phyloP scores from a whole-genome alignment of 2,113 vertebrate genomes.

The Halcyon senegalensis region DNA sequence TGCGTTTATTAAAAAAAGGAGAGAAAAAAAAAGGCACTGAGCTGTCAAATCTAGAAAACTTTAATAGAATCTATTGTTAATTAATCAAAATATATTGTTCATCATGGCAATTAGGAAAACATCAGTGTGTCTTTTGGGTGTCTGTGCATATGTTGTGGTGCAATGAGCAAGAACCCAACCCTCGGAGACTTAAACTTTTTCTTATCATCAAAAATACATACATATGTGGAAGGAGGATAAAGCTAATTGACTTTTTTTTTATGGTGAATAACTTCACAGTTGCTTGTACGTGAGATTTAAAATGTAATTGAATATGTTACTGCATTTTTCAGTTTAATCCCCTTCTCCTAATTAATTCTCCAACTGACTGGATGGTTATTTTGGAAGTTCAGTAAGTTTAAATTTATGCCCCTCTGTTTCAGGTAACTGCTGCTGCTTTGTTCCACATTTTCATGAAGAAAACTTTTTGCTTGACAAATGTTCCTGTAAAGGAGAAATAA shows the following conservation, averaged over 20 bases:
- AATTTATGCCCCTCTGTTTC: neutral
- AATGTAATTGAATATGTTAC: neutral
- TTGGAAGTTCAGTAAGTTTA: neutral
- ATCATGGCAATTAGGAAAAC: neutral
- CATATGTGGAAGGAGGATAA: neutral
- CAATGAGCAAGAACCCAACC: neutral
- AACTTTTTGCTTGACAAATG: neutral
- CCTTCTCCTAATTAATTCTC: neutral
- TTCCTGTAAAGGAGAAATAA: neutral
- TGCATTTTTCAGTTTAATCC: neutral
- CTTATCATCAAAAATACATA: neutral
- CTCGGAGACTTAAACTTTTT: neutral
- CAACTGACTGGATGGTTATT: neutral
- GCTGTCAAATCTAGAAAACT: neutral
- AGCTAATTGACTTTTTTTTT: neutral
- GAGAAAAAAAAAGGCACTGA: neutral
- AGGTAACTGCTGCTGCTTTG: neutral
- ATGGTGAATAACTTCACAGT: neutral
- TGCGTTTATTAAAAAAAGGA: neutral
- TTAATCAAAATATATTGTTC: neutral
- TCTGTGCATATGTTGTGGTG: neutral
- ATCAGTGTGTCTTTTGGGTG: neutral
- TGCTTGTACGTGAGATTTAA: neutral
- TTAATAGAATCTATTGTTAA: neutral
- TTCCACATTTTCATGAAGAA: neutral